A percentile compares a stretch with the other conserved stretches of the same genome.
phyloP scores from a whole-genome alignment of 2,797 vertebrate genomes.

The Ciconia nigra region DNA sequence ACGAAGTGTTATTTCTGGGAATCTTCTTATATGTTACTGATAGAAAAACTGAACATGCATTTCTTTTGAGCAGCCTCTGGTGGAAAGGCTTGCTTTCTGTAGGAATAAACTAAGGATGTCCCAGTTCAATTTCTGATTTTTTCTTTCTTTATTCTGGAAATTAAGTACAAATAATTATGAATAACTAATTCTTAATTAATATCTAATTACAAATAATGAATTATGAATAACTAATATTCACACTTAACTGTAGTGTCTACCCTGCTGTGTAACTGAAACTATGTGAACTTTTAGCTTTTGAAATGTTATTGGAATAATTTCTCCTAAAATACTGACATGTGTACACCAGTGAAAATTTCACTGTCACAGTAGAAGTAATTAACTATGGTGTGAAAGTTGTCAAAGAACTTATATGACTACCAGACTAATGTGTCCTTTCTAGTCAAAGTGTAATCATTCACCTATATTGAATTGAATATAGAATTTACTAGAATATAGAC shows the following conservation, averaged over 20 bases:
- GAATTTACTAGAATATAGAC: background rate
- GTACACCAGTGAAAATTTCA: background rate
- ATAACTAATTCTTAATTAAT: background rate
- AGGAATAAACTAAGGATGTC: background rate
- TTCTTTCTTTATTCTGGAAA: background rate
- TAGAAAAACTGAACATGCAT: background rate
- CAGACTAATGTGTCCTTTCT: background rate
- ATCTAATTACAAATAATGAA: background rate
- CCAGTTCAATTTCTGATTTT: background rate
- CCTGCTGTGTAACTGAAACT: background rate
- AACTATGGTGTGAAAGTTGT: background rate
- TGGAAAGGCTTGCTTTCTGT: background rate
- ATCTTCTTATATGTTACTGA: background rate
- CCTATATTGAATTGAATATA: background rate
- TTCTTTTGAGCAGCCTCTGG: background rate
- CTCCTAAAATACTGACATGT: background rate
- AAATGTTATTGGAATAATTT: background rate
- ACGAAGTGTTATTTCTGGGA: background rate
- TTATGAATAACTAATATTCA: background rate
- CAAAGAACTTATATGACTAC: background rate
- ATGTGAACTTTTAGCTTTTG: background rate
- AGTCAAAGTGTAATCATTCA: background rate
- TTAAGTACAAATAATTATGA: background rate
- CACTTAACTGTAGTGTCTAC: background rate
- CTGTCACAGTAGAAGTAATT: background rate